Conservation (phyloP, 2,113 vertebrate species). For the Dendropsophus ebraccatus region DNA sequence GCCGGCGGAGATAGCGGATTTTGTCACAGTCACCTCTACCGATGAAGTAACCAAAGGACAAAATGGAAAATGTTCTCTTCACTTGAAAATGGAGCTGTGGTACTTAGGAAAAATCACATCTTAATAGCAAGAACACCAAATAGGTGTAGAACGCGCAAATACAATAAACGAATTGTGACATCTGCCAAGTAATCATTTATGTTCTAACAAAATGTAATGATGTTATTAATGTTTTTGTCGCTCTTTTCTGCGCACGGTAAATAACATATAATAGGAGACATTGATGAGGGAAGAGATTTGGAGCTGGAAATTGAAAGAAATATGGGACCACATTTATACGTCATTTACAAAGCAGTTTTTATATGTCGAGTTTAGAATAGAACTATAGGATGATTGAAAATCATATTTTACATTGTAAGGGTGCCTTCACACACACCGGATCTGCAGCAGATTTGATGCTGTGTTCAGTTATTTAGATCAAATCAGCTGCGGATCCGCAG, state of each 20-base stretch:
- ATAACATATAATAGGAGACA: background rate
- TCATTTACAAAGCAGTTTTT: background rate
- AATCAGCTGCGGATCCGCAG: too few relatives aligned
- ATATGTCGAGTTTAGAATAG: background rate
- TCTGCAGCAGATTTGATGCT: too few relatives aligned
- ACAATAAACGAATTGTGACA: background rate
- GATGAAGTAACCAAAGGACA: conserved; percentile 6
- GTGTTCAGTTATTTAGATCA: too few relatives aligned
- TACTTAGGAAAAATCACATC: background rate
- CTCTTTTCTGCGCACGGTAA: background rate
- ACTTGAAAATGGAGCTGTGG: background rate
- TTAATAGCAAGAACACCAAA: background rate
- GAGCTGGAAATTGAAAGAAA: background rate
- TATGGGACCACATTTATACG: background rate
- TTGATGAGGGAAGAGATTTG: background rate
- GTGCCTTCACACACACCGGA: too few relatives aligned
- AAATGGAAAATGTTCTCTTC: conserved; percentile 1
- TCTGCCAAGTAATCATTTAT: background rate
- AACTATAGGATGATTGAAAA: background rate
- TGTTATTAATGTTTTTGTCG: background rate
- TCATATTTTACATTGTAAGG: background rate
- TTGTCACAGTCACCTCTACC: background rate
- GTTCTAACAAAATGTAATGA: background rate
- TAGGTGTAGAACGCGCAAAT: background rate
- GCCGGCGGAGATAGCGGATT: background rate